Conservation (phyloP, 2,888 invertebrate species). For the Neoscelio sp. region DNA sequence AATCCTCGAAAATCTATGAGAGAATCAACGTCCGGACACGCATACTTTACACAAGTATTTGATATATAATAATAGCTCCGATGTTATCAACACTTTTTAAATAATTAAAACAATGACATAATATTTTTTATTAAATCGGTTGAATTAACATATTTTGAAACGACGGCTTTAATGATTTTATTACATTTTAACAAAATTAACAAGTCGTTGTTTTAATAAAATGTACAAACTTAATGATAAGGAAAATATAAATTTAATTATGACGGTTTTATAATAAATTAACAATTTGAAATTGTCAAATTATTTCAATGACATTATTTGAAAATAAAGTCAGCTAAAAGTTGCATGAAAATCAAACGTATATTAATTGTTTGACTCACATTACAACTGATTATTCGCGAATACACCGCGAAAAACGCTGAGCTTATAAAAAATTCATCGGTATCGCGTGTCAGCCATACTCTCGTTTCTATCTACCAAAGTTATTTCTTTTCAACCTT, state of each 20-base stretch:
- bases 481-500: conserved; percentile 55
- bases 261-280: background rate
- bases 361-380: conserved; percentile 29
- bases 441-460: conserved; percentile 47
- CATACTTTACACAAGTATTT: background rate
- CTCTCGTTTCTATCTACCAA: conserved; percentile 43
- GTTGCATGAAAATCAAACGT: conserved; percentile 25
- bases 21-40: conserved; percentile 21
- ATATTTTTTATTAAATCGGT: too few species aligned
- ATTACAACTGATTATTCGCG: conserved; percentile 43
- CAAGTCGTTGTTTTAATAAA: too few species aligned
- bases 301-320: conserved; percentile 6
- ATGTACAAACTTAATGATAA: too few species aligned
- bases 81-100: too few species aligned
- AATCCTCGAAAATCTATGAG: background rate
- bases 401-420: conserved; percentile 35
- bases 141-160: too few species aligned
- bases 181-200: too few species aligned
- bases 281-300: conserved; percentile 3
- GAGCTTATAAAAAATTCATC: conserved; percentile 56
- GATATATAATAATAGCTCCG: too few species aligned
- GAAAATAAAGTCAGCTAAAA: conserved; percentile 29
- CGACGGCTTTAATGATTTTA: too few species aligned
- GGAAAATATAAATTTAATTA: too few species aligned
- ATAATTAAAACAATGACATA: too few species aligned